Base-by-base conservation (phyloP, 2,888 invertebrate genomes). In the Pammene fasciana region DNA sequence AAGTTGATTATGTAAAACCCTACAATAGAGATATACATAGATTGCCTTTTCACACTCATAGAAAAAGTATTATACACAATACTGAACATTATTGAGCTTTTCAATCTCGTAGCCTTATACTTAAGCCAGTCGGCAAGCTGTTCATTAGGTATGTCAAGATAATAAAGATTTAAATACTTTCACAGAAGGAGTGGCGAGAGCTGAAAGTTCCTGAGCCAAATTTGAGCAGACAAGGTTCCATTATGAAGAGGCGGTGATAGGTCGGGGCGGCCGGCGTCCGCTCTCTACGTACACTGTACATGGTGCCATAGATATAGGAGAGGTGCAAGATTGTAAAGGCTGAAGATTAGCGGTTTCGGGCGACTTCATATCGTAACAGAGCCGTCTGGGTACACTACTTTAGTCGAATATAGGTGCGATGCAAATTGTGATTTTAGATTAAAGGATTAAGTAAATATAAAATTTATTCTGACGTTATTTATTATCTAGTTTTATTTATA, bases 131-230 rank as follows among this genome's bases (percentile, higher is more conserved):
- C 26, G 26, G 26, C 26, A 26, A 26, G 26, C 4, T 26, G 1
- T 26, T 26, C 4, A 26, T 26, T 26, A 26, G 26, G 26, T 26
- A 26, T 26, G 26, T 26, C 26, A 2, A 3, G 38, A 6, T 9
- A 9, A 38, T 38, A 10, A 50, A n/a, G 10, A 48, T 4, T 16
- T 16, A 10, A 14, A 46, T 16, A 16, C 10, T 46, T 60, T 46
- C 82, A 26, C 87, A 92, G 92, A 92, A 89, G 86, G 86, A 91
- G 83, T 92, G 92, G 92, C 85, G 86, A 26, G 92, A 92, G 74
- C 76, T 92, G 18, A 90, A 88, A 81, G 89, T 92, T 72, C 87
- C 88, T 10, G 91, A 90, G 68, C 84, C 88, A 4, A 85, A 78
- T 59, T 71, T 83, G 16, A 81, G 75, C 71, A 76, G 85, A 72